A percentile compares a stretch with the other conserved stretches of the same genome.
Evolutionary conservation across 2,113 vertebrate species (phyloP).

Genomic region (Stercorarius parasiticus): DNA sequence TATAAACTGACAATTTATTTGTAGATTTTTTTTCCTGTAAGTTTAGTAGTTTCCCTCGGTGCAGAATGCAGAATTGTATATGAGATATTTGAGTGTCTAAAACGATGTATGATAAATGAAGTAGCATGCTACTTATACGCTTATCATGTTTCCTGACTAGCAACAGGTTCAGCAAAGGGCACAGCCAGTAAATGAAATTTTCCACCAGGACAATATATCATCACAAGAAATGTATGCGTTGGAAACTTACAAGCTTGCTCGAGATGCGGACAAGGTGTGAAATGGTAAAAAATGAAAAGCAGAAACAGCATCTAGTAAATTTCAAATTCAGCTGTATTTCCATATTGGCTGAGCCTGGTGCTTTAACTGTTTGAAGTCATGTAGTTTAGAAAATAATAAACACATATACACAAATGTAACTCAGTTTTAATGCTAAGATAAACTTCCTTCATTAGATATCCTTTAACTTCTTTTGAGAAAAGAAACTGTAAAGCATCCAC

Average conservation of each 20-base stretch:
- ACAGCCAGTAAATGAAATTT: slow-evolving; percentile 99
- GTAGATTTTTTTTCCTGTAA: slow-evolving; percentile 79
- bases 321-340: slow-evolving; percentile 88
- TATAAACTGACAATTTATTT: slow-evolving; percentile 81
- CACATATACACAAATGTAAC: background rate
- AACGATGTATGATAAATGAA: slow-evolving; percentile 99
- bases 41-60: slow-evolving; percentile 81
- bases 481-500: background rate
- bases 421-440: background rate
- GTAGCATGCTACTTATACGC: slow-evolving; percentile 96
- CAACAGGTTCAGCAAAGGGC: slow-evolving; percentile 99
- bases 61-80: slow-evolving; percentile 87
- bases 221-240: slow-evolving; percentile 94
- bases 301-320: slow-evolving; percentile 80
- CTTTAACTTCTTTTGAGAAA: slow-evolving; percentile 8
- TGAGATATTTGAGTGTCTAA: slow-evolving; percentile 95
- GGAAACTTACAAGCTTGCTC: slow-evolving; percentile 90
- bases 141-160: slow-evolving; percentile 98
- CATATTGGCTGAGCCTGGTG: slow-evolving; percentile 76
- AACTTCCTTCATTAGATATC: slow-evolving; percentile 27
- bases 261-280: slow-evolving; percentile 89
- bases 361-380: slow-evolving; percentile 76
- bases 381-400: slow-evolving; percentile 5
- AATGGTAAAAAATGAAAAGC: slow-evolving; percentile 86
- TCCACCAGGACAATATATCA: slow-evolving; percentile 99